Base-by-base conservation (phyloP, 2,113 vertebrate species). In the Shinisaurus crocodilurus region DNA sequence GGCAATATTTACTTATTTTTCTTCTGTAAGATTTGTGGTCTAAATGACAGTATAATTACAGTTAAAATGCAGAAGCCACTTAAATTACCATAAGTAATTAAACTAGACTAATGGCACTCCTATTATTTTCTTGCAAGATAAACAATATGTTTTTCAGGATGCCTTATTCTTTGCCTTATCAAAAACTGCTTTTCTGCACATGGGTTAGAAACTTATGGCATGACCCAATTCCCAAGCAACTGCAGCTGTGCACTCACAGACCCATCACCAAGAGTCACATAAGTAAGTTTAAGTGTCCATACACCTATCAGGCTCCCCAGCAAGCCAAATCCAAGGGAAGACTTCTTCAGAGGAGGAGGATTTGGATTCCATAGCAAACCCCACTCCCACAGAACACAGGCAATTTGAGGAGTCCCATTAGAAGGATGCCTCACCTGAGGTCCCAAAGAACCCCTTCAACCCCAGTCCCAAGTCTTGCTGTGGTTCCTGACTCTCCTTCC, bases 1-100 rank as follows among this genome's bases (percentile, higher is more conserved):
- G 5, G n/a, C 67, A 40, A 81, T 43, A 67, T 79, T 89, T 90
- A 10, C 67, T 92, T 89, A 50, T 60, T 88, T 93, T 72, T 91
- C 65, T 94, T 84, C 84, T 57, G 40, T 48, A 79, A 94, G 89
- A 91, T 93, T 91, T 94, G 75, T 93, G 90, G 87, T 82, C 91
- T 83, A 90, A 77, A 84, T 92, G 92, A 85, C 90, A 86, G 87
- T 90, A 27, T 90, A 95, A 94, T 95, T 95, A 94, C 88, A 87
- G 87, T 32, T 91, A 93, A 88, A 89, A 69, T 23, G 37, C 90
- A 92, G 86, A 48, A 94, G 91, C 94, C 94, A 92, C 86, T 93
- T 94, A 82, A 94, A 95, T 93, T 93, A 93, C 87, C 0, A 0
- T 3, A 25, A n/a, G 88, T 82, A 94, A 96, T 96, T 95, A 94